phyloP scores from a whole-genome alignment of 2,113 vertebrate genomes.

The Malurus cyaneus region DNA sequence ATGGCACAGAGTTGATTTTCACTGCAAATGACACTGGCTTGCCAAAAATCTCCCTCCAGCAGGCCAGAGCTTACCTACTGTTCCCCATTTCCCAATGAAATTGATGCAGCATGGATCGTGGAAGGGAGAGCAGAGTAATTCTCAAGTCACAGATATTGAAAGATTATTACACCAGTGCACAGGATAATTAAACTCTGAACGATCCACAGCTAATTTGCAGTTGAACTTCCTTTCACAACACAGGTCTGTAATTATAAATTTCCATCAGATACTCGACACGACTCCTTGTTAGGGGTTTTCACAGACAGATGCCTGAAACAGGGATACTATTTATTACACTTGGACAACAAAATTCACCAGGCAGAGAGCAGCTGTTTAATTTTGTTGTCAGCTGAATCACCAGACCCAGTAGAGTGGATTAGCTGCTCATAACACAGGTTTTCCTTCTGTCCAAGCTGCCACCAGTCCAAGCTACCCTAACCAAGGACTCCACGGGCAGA shows the following conservation, averaged over 20 bases:
- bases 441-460: not conserved
- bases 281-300: not conserved
- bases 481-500: not conserved
- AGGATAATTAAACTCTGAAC: slow-evolving; percentile 19
- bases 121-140: not conserved
- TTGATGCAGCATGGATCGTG: not conserved
- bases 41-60: not conserved
- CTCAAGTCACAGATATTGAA: not conserved
- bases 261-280: not conserved
- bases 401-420: not conserved
- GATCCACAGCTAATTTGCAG: not conserved
- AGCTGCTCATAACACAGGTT: not conserved
- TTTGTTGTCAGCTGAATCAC: not conserved
- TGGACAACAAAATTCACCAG: not conserved
- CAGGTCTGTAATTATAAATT: not conserved
- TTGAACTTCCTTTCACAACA: not conserved
- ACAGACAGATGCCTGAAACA: not conserved
- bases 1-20: not conserved
- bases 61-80: not conserved
- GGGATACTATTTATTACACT: not conserved
- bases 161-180: slow-evolving; percentile 9
- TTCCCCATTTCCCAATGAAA: not conserved
- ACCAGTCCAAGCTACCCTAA: not conserved
- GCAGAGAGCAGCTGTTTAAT: not conserved
- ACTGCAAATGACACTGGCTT: not conserved